These are phyloP conservation scores for Asarcornis scutulata DNA, from an alignment of 2,113 vertebrate species.

Conservation along the genomic window DNA sequence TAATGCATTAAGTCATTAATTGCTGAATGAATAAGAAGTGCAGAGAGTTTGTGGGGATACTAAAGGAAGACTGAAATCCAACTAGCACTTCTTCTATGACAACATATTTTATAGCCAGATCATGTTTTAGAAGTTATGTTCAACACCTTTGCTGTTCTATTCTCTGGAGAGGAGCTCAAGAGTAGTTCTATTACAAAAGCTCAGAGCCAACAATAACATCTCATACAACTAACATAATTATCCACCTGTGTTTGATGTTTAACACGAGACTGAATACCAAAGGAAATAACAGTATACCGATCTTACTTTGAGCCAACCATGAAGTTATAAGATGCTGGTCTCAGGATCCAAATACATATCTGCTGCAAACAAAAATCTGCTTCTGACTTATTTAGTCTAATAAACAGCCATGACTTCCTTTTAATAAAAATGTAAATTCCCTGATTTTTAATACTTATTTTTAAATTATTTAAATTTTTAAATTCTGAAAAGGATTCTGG, in stretches of 20 bases:
- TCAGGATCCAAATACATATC: background rate
- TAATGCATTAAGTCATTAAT: background rate
- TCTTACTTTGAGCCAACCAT: background rate
- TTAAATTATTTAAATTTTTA: background rate
- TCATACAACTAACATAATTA: background rate
- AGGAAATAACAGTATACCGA: background rate
- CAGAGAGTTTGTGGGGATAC: background rate
- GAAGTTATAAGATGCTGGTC: background rate
- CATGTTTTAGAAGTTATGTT: background rate
- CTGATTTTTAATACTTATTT: background rate
- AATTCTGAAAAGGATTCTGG: background rate
- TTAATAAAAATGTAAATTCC: background rate
- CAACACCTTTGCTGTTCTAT: background rate
- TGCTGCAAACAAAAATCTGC: background rate
- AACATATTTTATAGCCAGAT: background rate
- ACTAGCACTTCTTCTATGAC: background rate
- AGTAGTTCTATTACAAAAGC: background rate
- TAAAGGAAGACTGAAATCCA: background rate
- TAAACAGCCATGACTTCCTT: background rate
- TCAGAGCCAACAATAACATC: background rate
- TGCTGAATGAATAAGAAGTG: background rate
- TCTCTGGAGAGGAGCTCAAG: background rate
- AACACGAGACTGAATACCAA: background rate
- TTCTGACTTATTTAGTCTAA: background rate
- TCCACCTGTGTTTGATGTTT: background rate